These are phyloP conservation scores for Julus scanicus DNA, from an alignment of 2,888 invertebrate genomes.

Conservation along the genomic window DNA sequence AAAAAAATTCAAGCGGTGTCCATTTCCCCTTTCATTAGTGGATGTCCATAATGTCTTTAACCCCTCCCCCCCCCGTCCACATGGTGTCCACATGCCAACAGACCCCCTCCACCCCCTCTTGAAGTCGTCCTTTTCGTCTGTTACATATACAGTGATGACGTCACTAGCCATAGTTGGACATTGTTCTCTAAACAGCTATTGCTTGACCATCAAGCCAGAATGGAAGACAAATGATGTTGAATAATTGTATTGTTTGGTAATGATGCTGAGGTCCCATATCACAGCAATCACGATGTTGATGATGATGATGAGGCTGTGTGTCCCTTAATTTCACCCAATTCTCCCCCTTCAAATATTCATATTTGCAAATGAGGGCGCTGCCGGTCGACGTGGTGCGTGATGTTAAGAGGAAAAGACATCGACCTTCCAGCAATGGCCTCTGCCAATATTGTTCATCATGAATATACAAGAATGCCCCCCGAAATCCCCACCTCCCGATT, in stretches of 20 bases:
- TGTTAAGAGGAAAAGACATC: conserved; percentile 30
- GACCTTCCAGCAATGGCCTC: conserved; percentile 42
- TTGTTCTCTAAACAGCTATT: neutral
- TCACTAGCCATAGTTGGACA: neutral
- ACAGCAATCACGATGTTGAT: neutral
- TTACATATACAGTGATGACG: neutral
- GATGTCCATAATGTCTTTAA: too few species aligned
- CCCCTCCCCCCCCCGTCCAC: too few species aligned
- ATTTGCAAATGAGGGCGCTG: conserved; percentile 31
- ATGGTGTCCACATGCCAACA: too few species aligned
- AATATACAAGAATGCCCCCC: conserved; percentile 42
- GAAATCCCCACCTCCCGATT: neutral
- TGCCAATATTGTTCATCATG: conserved; percentile 50
- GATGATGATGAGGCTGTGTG: conserved; percentile 3
- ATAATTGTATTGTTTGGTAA: neutral
- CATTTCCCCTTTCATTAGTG: too few species aligned
- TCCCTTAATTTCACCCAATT: conserved; percentile 1
- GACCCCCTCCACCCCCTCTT: too few species aligned
- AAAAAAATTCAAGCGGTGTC: too few species aligned
- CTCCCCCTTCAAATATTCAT: conserved; percentile 3
- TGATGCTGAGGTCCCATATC: conserved; percentile 17
- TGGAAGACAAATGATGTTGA: neutral
- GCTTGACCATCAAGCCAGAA: neutral
- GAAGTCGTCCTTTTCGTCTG: too few species aligned
- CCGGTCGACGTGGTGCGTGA: conserved; percentile 17